Percentiles rank a stretch among this genome's conserved stretches.
phyloP scores from a whole-genome alignment of 2,113 vertebrate species.

The Origma solitaria region DNA sequence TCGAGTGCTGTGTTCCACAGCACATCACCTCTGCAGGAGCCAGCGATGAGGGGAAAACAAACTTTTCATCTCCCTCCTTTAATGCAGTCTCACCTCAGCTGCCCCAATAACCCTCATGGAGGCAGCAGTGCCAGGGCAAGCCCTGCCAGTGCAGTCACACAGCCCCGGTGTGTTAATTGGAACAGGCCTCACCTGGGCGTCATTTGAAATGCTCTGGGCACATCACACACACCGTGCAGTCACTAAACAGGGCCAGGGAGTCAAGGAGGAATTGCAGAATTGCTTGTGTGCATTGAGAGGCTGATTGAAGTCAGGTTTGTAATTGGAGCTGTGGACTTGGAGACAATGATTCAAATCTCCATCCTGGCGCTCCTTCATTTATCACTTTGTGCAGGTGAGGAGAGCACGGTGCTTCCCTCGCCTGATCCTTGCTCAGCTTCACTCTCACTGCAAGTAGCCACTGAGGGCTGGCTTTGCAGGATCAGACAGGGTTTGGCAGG shows the following conservation, averaged over 20 bases:
- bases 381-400: not conserved
- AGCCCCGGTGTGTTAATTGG: not conserved
- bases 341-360: not conserved
- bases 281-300: not conserved
- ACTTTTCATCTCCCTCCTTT: not conserved
- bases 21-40: not conserved
- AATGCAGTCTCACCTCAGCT: not conserved
- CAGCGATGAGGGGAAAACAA: not conserved
- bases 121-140: not conserved
- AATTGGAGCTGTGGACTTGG: not conserved
- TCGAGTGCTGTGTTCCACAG: rapidly evolving
- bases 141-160: not conserved
- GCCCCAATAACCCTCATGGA: not conserved
- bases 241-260: not conserved
- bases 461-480: not conserved
- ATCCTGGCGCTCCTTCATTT: not conserved
- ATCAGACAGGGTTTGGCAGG: not conserved
- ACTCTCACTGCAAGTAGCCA: rapidly evolving
- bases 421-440: not conserved
- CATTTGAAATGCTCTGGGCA: not conserved
- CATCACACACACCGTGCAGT: not conserved
- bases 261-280: not conserved
- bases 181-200: not conserved
- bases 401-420: not conserved
- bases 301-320: not conserved